These are phyloP conservation scores for Brachionus calyciflorus DNA, from an alignment of 1,140 invertebrate species.

Conservation along the genomic window DNA sequence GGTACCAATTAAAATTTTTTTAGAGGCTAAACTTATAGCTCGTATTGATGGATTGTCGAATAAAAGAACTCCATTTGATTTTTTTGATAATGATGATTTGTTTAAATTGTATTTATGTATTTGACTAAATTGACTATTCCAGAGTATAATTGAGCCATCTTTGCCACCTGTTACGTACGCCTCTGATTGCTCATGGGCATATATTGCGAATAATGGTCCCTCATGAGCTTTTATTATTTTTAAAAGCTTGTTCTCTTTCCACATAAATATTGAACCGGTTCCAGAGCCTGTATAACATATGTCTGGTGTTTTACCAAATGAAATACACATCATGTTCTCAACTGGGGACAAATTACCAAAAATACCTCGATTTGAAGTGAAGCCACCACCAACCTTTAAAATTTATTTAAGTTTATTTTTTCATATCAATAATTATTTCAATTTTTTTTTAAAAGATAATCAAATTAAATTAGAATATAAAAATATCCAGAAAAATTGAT, in stretches of 20 bases:
- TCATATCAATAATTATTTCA: no score
- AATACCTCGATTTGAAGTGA: constrained; percentile 58
- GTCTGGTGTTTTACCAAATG: constrained; percentile 56
- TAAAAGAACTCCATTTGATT: constrained; percentile 53
- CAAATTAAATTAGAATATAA: no score
- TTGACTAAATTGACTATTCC: constrained; percentile 59
- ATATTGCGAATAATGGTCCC: constrained; percentile 61
- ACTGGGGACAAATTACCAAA: constrained; percentile 53
- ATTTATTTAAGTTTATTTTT: no score
- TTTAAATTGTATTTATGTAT: constrained; percentile 58
- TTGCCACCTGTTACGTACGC: constrained; percentile 62
- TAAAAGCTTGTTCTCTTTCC: constrained; percentile 53
- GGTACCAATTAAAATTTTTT: constrained; percentile 57
- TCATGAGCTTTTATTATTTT: constrained; percentile 59
- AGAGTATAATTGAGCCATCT: constrained; percentile 59
- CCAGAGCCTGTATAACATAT: constrained; percentile 58
- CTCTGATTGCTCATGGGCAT: constrained; percentile 59
- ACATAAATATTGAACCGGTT: constrained; percentile 59
- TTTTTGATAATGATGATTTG: constrained; percentile 51
- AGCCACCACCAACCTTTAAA: constrained; percentile 61
- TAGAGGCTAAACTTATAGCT: constrained; percentile 57
- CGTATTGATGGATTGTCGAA: constrained; percentile 55
- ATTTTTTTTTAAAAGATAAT: no score
- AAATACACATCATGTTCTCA: constrained; percentile 59
- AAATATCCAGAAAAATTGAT: no score